Evolutionary conservation across 2,888 invertebrate genomes (phyloP).

Genomic region (Nycteola revayana): DNA sequence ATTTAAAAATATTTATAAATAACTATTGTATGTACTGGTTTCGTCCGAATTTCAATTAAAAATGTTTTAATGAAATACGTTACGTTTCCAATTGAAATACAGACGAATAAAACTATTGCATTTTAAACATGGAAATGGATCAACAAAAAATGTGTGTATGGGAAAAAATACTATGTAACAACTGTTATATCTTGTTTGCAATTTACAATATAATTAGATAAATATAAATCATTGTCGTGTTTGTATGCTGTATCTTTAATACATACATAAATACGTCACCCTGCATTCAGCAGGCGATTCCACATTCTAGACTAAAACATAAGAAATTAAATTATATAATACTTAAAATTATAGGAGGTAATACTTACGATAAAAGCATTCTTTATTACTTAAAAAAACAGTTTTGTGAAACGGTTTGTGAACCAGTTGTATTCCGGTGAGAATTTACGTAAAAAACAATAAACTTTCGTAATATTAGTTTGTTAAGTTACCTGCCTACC

Average conservation of each 20-base stretch:
- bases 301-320: slow-evolving; percentile 44
- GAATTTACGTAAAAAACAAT: slow-evolving; percentile 15
- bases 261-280: slow-evolving; percentile 29
- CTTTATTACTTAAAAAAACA: slow-evolving; percentile 41
- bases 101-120: slow-evolving; percentile 69
- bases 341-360: slow-evolving; percentile 77
- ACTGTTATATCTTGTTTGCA: slow-evolving; percentile 57
- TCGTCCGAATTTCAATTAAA: slow-evolving; percentile 25
- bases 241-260: slow-evolving; percentile 30
- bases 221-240: slow-evolving; percentile 46
- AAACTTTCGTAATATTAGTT: slow-evolving; percentile 13
- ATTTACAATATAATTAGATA: slow-evolving; percentile 69
- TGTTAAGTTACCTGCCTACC: slow-evolving; percentile 28
- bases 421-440: slow-evolving; percentile 49
- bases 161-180: slow-evolving; percentile 77
- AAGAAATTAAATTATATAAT: slow-evolving; percentile 66
- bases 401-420: slow-evolving; percentile 56
- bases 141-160: slow-evolving; percentile 75
- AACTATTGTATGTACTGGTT: slow-evolving; percentile 74
- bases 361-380: slow-evolving; percentile 73
- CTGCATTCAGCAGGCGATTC: slow-evolving; percentile 18
- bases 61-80: too few relatives aligned
- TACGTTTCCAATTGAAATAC: slow-evolving; percentile 28
- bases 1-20: slow-evolving; percentile 63
- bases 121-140: slow-evolving; percentile 76